Base-by-base conservation (phyloP, 2,113 vertebrate genomes). In the Lophochroa leadbeateri region DNA sequence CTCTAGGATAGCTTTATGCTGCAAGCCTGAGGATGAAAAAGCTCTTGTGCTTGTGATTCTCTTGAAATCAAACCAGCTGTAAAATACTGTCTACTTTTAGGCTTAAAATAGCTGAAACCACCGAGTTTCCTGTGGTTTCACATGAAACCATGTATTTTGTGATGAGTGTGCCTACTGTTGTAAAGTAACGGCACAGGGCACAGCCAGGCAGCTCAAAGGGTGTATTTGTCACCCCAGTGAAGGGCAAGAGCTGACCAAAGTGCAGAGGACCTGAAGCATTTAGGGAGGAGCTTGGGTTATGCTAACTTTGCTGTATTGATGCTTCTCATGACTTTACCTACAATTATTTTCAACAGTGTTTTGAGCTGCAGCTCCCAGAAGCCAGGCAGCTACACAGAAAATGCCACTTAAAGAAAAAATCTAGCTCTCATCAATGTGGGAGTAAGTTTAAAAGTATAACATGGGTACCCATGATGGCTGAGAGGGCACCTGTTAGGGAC, bases 41-140 rank as follows among this genome's bases (percentile, higher is more conserved):
- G 19, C 5, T 27, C 70, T 88, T 83, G 64, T 24, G 24, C 37
- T 37, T 86, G 37, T 37, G 41, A 44, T 68, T 92, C 52, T 68
- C 82, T 68, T 72, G 58, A 92, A 90, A 89, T 86, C 89, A 95
- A 89, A 89, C 23, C 57, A 87, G 35, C 53, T 74, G 23, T 77
- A 72, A 88, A 90, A 89, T 33, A 20, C 55, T 90, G 63, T 53
- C 63, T 50, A 69, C 31, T 87, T 76, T 72, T 37, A 74, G 71
- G n/a, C 41, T 92, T 57, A 88, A 94, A 93, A 95, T 79, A 95
- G 75, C 78, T 70, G 75, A 93, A 94, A 92, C 75, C 53, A 70
- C n/a, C n/a, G 11, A 37, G 31, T 61, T 90, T 91, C 84, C 82
- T 86, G 67, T 88, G 95, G 90, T 85, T 91, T 94, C 37, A 77